phyloP scores from a whole-genome alignment of 2,888 invertebrate species.

The Xestobium rufovillosum region DNA sequence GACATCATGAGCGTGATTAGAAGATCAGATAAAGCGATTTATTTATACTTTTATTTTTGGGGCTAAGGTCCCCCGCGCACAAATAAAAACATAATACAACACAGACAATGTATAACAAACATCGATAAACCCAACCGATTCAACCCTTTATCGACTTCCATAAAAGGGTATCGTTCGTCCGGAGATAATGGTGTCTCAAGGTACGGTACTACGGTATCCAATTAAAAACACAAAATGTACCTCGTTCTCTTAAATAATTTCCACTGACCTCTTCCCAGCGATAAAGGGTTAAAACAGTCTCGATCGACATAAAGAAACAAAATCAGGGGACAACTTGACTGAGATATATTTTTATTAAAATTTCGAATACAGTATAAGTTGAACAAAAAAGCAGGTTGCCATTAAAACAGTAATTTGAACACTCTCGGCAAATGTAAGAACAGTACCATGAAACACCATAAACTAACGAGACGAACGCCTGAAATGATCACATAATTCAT shows the following conservation, averaged over 20 bases:
- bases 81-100: constrained; percentile 10
- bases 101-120: constrained; percentile 11
- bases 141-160: constrained; percentile 23
- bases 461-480: constrained; percentile 25
- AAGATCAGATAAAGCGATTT: too few species aligned
- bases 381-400: neutral
- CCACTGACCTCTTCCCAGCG: constrained; percentile 19
- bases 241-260: too few species aligned
- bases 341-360: neutral
- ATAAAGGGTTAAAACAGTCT: constrained; percentile 29
- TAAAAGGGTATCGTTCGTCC: too few species aligned
- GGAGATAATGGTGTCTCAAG: constrained; percentile 33
- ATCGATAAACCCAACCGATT: too few species aligned
- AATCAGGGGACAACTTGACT: neutral
- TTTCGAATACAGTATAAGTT: neutral
- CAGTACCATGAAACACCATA: constrained; percentile 29
- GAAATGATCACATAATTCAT: too few species aligned
- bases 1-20: too few species aligned
- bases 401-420: neutral
- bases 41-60: too few species aligned
- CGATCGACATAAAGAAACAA: constrained; percentile 8
- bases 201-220: too few species aligned
- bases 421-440: constrained; percentile 14
- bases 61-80: too few species aligned
- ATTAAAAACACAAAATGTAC: too few species aligned